phyloP scores from a whole-genome alignment of 2,888 invertebrate species.

The Hipparchia semele region DNA sequence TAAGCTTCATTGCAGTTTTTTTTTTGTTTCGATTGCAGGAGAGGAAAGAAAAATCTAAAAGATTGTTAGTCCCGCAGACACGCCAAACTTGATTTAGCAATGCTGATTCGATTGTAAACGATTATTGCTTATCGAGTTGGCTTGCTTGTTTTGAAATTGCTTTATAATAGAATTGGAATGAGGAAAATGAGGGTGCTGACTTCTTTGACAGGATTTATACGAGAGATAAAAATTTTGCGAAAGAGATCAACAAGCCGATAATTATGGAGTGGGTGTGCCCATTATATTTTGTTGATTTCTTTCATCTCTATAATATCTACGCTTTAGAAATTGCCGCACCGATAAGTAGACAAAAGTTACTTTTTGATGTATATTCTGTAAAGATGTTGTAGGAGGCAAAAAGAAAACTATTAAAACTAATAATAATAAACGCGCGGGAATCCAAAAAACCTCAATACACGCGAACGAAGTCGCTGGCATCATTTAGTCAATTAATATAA shows the following conservation, averaged over 20 bases:
- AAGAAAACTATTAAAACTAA: too few species aligned
- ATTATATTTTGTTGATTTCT: too few species aligned
- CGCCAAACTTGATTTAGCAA: constrained; percentile 52
- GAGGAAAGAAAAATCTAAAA: constrained; percentile 36
- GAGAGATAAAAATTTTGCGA: not conserved
- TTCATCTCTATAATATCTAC: too few species aligned
- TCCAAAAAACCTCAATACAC: too few species aligned
- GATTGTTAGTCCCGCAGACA: constrained; percentile 31
- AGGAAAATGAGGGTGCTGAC: not conserved
- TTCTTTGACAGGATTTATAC: constrained; percentile 3
- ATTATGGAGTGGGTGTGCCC: too few species aligned
- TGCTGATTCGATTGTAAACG: constrained; percentile 61
- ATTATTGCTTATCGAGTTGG: constrained; percentile 47
- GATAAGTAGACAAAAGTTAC: too few species aligned
- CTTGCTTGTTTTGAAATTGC: constrained; percentile 32
- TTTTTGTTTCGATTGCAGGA: not conserved
- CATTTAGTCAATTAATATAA: too few species aligned
- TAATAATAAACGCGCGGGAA: too few species aligned
- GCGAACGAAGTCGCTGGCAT: too few species aligned
- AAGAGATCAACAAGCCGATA: not conserved
- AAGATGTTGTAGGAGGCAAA: too few species aligned
- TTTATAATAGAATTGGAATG: constrained; percentile 26
- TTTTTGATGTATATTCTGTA: too few species aligned
- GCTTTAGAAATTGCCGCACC: too few species aligned
- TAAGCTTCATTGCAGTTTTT: constrained; percentile 13